Percentiles rank a stretch among this genome's conserved stretches.
Conservation (phyloP, 2,888 invertebrate species). For the Caenorhabditis sulstoni region DNA sequence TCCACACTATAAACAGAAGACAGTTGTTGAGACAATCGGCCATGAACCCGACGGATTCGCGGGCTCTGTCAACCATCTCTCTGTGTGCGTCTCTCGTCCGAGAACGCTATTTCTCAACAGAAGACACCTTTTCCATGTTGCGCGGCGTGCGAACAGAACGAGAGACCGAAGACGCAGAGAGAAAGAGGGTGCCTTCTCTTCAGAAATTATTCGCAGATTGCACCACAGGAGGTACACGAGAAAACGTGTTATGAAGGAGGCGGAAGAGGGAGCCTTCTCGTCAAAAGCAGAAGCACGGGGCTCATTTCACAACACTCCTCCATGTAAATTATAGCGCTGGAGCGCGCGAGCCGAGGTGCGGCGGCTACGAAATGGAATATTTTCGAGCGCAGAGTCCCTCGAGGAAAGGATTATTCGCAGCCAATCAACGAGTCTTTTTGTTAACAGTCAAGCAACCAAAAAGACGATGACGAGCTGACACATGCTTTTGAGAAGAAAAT, state of each 20-base stretch:
- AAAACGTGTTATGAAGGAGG: neutral
- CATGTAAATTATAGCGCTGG: neutral
- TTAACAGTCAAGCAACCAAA: neutral
- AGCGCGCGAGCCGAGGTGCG: neutral
- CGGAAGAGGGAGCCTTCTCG: neutral
- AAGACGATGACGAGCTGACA: too few relatives aligned
- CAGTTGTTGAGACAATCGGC: neutral
- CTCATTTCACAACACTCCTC: conserved; percentile 5
- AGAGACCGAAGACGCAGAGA: conserved; percentile 21
- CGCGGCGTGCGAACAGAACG: neutral
- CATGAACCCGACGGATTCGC: neutral
- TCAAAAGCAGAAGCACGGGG: neutral
- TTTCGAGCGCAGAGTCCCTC: neutral
- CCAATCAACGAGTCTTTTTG: neutral
- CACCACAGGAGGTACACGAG: conserved; percentile 13
- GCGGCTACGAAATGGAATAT: conserved; percentile 1
- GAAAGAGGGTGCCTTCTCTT: conserved; percentile 8
- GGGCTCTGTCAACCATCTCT: conserved; percentile 1
- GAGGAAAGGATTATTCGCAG: neutral
- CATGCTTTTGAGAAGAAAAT: neutral
- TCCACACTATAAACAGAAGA: neutral
- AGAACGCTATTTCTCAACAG: conserved; percentile 1
- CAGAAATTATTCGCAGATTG: conserved; percentile 28
- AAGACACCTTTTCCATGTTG: conserved; percentile 16
- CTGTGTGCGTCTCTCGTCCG: conserved; percentile 9